Conservation (phyloP, 2,113 vertebrate genomes). For the Bambusicola thoracicus region DNA sequence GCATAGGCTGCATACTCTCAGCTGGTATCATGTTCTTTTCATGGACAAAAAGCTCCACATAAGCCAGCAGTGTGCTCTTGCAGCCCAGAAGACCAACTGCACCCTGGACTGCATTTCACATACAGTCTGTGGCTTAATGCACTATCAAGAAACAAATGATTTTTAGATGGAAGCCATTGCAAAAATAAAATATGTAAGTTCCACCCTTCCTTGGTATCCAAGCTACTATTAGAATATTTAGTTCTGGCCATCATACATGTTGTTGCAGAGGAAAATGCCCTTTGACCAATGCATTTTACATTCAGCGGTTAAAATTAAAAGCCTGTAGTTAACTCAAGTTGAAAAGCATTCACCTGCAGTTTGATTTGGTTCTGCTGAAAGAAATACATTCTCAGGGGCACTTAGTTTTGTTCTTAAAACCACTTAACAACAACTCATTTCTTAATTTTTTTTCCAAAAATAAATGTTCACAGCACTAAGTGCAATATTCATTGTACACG, state of each 20-base stretch:
- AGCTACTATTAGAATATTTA: not conserved
- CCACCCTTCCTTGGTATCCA: not conserved
- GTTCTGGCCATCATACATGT: not conserved
- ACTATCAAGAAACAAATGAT: not conserved
- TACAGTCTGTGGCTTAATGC: not conserved
- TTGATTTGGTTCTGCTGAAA: not conserved
- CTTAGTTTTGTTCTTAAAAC: not conserved
- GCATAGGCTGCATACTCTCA: not conserved
- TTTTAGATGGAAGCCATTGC: not conserved
- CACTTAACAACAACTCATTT: not conserved
- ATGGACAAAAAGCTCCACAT: too few species aligned
- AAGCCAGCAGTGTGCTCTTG: too few species aligned
- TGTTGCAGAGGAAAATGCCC: not conserved
- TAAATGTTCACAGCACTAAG: not conserved
- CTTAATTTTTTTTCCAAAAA: not conserved
- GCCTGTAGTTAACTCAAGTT: not conserved
- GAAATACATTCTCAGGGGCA: not conserved
- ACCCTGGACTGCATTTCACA: not conserved
- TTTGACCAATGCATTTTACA: not conserved
- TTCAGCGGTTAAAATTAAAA: slow-evolving; percentile 17
- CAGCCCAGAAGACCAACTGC: too few species aligned
- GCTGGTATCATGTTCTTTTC: not conserved
- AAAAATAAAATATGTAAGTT: not conserved
- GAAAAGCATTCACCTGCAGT: not conserved
- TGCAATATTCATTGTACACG: not conserved